Percentiles rank a stretch among this genome's conserved stretches.
Conservation (phyloP, 2,113 vertebrate species). For the Hylia prasina region DNA sequence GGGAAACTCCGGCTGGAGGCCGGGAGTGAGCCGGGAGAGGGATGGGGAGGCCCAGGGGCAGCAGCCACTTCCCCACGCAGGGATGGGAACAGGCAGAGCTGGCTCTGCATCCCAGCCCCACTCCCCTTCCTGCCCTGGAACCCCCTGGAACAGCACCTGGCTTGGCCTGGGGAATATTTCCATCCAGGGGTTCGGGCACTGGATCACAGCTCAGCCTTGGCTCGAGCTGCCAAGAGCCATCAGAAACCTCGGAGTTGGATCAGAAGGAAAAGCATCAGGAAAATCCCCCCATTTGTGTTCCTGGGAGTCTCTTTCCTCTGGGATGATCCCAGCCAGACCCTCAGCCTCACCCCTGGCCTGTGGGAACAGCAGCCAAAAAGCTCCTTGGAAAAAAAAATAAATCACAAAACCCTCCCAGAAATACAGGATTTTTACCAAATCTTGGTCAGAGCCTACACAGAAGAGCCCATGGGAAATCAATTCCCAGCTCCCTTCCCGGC, state of each 20-base stretch:
- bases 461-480: background rate
- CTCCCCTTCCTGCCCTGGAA: background rate
- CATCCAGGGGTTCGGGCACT: fast-evolving
- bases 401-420: background rate
- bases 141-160: background rate
- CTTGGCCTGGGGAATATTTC: background rate
- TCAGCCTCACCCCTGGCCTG: background rate
- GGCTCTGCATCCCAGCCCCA: background rate
- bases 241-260: fast-evolving
- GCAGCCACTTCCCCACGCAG: background rate
- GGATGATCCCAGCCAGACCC: background rate
- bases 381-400: background rate
- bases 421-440: background rate
- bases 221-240: fast-evolving
- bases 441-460: background rate
- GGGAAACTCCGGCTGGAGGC: fast-evolving
- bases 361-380: background rate
- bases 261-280: background rate
- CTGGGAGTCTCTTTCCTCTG: background rate
- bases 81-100: fast-evolving
- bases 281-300: fast-evolving
- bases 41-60: background rate
- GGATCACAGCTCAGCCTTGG: background rate
- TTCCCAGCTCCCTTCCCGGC: background rate
- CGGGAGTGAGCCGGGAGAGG: background rate